Evolutionary conservation across 1,140 invertebrate genomes (phyloP).

Genomic region (Vanessa atalanta): DNA sequence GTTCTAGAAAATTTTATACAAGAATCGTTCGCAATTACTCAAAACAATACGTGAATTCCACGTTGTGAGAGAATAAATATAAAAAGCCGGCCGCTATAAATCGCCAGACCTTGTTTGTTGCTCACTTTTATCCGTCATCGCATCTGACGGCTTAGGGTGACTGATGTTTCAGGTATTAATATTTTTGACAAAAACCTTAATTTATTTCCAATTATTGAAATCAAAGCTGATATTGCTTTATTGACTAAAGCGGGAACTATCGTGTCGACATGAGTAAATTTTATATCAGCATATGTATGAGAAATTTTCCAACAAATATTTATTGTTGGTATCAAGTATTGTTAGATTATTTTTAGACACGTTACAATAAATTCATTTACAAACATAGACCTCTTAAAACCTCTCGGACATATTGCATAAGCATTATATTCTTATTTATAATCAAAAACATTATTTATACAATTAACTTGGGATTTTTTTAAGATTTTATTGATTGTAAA

Average conservation of each 20-base stretch:
- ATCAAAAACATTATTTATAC: too few relatives aligned
- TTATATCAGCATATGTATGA: too few relatives aligned
- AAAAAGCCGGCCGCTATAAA: slow-evolving; percentile 19
- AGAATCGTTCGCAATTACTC: slow-evolving; percentile 12
- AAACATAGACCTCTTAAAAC: too few relatives aligned
- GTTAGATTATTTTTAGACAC: too few relatives aligned
- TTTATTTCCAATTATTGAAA: slow-evolving; percentile 23
- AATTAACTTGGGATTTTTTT: too few relatives aligned
- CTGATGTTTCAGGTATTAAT: slow-evolving; percentile 20
- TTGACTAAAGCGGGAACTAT: neutral
- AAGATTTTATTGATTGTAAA: too few relatives aligned
- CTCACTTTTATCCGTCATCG: slow-evolving; percentile 21
- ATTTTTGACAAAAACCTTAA: slow-evolving; percentile 6
- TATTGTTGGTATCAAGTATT: too few relatives aligned
- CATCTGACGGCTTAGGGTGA: slow-evolving; percentile 15
- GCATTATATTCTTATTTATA: too few relatives aligned
- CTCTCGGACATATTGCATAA: too few relatives aligned
- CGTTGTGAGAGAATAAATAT: slow-evolving; percentile 21
- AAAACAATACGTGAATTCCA: slow-evolving; percentile 23
- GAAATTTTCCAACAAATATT: too few relatives aligned
- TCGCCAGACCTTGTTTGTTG: slow-evolving; percentile 19
- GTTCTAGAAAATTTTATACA: slow-evolving; percentile 17
- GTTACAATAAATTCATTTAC: too few relatives aligned
- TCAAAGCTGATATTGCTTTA: neutral
- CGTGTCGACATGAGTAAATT: too few relatives aligned